These are phyloP conservation scores for Anser cygnoides DNA, from an alignment of 2,113 vertebrate species.

Conservation along the genomic window DNA sequence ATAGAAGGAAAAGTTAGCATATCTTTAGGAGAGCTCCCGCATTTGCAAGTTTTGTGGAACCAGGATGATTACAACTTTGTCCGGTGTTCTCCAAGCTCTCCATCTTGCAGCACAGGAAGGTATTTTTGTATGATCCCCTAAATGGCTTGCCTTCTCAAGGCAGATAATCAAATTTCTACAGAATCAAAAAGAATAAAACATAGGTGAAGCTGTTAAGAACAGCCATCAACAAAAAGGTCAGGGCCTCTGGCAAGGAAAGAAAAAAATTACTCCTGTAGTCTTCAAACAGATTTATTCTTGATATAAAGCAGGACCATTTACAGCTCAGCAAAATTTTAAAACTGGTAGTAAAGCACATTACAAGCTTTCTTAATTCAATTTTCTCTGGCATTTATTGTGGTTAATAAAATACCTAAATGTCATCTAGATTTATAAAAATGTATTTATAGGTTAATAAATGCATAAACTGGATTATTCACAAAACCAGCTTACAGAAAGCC, in stretches of 20 bases:
- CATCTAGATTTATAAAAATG: constrained; percentile 74
- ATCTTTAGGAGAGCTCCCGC: neutral
- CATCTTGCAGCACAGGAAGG: neutral
- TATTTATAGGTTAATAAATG: constrained; percentile 78
- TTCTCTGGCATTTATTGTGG: constrained; percentile 76
- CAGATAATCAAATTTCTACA: constrained; percentile 63
- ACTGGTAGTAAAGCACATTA: constrained; percentile 71
- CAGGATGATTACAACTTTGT: neutral
- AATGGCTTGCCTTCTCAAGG: constrained; percentile 6
- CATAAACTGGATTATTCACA: constrained; percentile 57
- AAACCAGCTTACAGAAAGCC: constrained; percentile 25
- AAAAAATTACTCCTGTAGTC: constrained; percentile 7
- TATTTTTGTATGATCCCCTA: neutral
- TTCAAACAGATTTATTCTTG: constrained; percentile 65
- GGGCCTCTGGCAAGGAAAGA: constrained; percentile 36
- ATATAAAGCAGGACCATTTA: constrained; percentile 60
- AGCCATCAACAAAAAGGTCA: constrained; percentile 73
- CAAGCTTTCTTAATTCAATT: constrained; percentile 79
- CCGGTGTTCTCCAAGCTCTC: neutral
- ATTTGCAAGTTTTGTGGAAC: neutral
- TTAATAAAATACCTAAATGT: constrained; percentile 79
- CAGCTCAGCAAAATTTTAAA: constrained; percentile 55
- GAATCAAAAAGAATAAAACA: constrained; percentile 56
- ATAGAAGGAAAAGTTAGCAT: accelerated
- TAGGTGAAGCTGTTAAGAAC: constrained; percentile 62